phyloP scores from a whole-genome alignment of 2,888 invertebrate genomes.

The Drosophila phalerata region DNA sequence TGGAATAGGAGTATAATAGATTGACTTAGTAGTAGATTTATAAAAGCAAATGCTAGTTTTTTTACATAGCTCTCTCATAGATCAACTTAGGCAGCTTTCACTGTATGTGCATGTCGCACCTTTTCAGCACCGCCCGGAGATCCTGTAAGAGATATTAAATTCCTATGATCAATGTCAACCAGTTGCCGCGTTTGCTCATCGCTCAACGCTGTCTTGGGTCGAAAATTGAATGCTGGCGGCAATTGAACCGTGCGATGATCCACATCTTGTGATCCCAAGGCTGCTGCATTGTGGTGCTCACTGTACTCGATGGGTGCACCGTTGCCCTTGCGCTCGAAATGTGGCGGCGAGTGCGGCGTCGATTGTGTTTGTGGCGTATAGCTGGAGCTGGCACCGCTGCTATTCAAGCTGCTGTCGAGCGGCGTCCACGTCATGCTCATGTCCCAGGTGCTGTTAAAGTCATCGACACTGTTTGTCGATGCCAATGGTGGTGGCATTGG shows the following conservation, averaged over 20 bases:
- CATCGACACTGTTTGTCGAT: slow-evolving; percentile 60
- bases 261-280: slow-evolving; percentile 86
- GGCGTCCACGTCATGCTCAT: slow-evolving; percentile 86
- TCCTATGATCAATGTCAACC: slow-evolving; percentile 93
- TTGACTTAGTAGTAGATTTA: neutral
- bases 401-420: slow-evolving; percentile 82
- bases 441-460: slow-evolving; percentile 86
- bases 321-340: slow-evolving; percentile 88
- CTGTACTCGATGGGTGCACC: slow-evolving; percentile 87
- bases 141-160: slow-evolving; percentile 93
- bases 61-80: neutral
- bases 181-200: slow-evolving; percentile 84
- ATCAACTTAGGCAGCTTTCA: neutral
- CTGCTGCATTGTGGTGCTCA: slow-evolving; percentile 85
- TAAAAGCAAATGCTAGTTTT: neutral
- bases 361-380: slow-evolving; percentile 52
- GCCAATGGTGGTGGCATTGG: slow-evolving; percentile 59
- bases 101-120: slow-evolving; percentile 40
- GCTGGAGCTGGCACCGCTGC: slow-evolving; percentile 82
- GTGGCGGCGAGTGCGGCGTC: slow-evolving; percentile 89
- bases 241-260: slow-evolving; percentile 88
- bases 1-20: neutral
- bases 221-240: slow-evolving; percentile 85
- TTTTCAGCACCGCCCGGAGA: slow-evolving; percentile 86
- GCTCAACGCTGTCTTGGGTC: slow-evolving; percentile 75